Evolutionary conservation across 2,797 vertebrate genomes (phyloP).

Genomic region (Coluber constrictor): DNA sequence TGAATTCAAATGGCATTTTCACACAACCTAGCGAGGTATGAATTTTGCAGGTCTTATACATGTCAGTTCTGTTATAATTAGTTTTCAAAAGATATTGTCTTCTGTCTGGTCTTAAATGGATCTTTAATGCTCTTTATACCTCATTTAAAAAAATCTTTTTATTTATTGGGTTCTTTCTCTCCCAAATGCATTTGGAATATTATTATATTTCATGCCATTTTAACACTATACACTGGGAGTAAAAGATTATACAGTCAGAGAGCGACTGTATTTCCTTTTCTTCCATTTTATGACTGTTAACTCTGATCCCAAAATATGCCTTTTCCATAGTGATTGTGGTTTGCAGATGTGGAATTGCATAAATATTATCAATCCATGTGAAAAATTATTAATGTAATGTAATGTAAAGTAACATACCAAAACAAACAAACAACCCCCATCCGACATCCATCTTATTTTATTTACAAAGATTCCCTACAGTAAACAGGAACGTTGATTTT

Average conservation of each 20-base stretch:
- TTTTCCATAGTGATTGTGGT: not conserved
- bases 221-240: not conserved
- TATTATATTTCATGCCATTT: not conserved
- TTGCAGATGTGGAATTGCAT: not conserved
- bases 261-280: not conserved
- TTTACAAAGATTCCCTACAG: conserved; percentile 18
- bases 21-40: not conserved
- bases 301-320: not conserved
- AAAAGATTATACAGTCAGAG: not conserved
- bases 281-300: not conserved
- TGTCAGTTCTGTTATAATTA: not conserved
- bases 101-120: not conserved
- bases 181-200: not conserved
- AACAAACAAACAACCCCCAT: not conserved
- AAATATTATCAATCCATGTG: not conserved
- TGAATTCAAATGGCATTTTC: not conserved
- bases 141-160: not conserved
- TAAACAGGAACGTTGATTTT: conserved; percentile 4
- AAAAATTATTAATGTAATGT: not conserved
- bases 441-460: not conserved
- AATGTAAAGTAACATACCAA: not conserved
- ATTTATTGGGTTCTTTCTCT: not conserved
- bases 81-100: not conserved
- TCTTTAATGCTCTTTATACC: not conserved
- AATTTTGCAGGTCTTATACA: not conserved